Base-by-base conservation (phyloP, 2,888 invertebrate species). In the Synergus laeviventris region DNA sequence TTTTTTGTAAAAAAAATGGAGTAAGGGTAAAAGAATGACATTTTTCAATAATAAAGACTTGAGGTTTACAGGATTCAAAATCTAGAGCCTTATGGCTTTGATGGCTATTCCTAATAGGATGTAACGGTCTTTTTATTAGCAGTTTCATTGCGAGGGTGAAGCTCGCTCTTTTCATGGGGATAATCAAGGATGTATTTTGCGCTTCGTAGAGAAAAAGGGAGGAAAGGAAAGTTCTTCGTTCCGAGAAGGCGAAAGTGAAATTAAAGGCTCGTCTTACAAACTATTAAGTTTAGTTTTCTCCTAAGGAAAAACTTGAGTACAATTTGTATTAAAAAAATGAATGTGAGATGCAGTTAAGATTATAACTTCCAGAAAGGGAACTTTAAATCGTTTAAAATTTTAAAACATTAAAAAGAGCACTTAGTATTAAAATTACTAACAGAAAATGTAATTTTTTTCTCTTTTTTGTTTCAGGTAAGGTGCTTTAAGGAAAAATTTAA, bases 391-490 rank as follows among this genome's bases (percentile, higher is more conserved):
- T n/a, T n/a, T n/a, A 5, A 49, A 45, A 49, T 49, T 31, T 31
- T 31, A 3, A 5, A 5, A 31, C 7, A 3, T 31, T 31, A 31
- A 31, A 31, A 31, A 31, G 5, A 31, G 31, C 31, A 31, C 5
- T 31, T 5, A 31, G 31, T 31, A 31, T 31, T 31, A 31, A 7
- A 31, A 31, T 31, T 31, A 31, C 7, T 31, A 31, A 31, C 8
- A n/a, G 0, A 49, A n/a, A 8, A 5, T 18, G 0, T 56, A 56
- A 21, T 18, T 45, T 12, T 42, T 7, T 9, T 5, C 4, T 12
- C 2, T 64, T 64, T 64, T 64, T 14, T 64, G 64, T 64, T 64
- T 16, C 64, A 64, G 64, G 64, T 64, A 64, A 64, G 64, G 24
- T 21, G 14, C 14, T 64, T 42, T 42, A 42, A 21, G 1, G 24